Base-by-base conservation (phyloP, 2,113 vertebrate genomes). In the Todiramphus chloris region DNA sequence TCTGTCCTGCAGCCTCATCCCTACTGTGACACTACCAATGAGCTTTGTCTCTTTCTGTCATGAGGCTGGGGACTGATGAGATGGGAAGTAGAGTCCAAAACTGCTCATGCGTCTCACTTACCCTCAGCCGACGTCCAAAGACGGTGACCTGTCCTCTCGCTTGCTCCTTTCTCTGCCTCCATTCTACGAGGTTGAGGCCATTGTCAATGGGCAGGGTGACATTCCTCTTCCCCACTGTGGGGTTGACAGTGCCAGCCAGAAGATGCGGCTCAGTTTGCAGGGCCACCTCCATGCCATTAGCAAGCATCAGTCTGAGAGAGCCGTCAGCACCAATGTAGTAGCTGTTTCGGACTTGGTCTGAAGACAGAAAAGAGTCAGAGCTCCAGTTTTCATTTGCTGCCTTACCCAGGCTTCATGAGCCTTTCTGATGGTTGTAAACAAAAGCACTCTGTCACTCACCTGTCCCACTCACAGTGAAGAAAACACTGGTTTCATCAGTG, bases 331-430 rank as follows among this genome's bases (percentile, higher is more conserved):
- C 99, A 0, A 99, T 99, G 97, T 99, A 99, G 96, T 99, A 99
- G 96, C 99, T 99, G 98, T 99, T 99, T 58, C 99, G 98, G 58
- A 99, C 99, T 98, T 99, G 99, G 95, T 99, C 99, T 99, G 97
- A 43, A 87, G 82, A 73, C 6, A 94, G 84, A 82, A 43, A 48
- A 73, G 20, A 94, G n/a, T 37, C 10, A 41, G 9, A 69, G 16
- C 28, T 70, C 41, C 66, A 75, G 10, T 46, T 79, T 77, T 83
- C 3, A 9, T 53, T 41, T 35, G 3, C 28, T 82, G 58, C 44
- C 58, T 94, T 31, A 33, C 3, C 16, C 35, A 66, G 12, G 10
- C 23, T 69, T 50, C 41, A 43, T 10, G 60, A 90, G n/a, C 16
- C 56, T 51, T 88, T 83, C 3, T 1, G 23, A 24, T 73, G 16